Conservation (phyloP, 2,113 vertebrate genomes). For the Willisornis vidua region DNA sequence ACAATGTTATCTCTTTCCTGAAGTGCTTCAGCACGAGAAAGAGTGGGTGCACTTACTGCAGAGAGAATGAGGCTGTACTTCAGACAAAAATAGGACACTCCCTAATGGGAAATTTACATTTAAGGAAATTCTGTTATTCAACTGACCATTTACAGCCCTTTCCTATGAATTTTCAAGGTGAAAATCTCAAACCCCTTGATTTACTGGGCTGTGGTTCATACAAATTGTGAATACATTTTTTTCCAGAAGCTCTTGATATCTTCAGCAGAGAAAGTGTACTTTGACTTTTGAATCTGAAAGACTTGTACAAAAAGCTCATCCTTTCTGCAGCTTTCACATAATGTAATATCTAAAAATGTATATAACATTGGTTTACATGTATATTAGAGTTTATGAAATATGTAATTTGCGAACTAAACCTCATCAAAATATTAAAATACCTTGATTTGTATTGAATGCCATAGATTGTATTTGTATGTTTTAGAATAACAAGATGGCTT, state of each 20-base stretch:
- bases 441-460: not conserved
- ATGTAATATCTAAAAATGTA: not conserved
- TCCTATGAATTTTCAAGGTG: not conserved
- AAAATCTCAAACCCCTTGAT: not conserved
- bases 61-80: not conserved
- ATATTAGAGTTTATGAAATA: not conserved
- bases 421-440: not conserved
- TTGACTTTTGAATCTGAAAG: not conserved
- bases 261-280: not conserved
- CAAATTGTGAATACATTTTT: not conserved
- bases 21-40: not conserved
- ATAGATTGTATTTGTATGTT: not conserved
- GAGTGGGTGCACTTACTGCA: not conserved
- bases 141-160: not conserved
- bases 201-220: not conserved
- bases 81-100: not conserved
- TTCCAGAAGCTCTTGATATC: constrained; percentile 6
- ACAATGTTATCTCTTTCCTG: not conserved
- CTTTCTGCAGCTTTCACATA: not conserved
- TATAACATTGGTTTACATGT: not conserved
- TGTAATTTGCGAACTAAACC: not conserved
- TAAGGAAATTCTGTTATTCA: not conserved
- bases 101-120: not conserved
- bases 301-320: not conserved
- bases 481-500: not conserved